Base-by-base conservation (phyloP, 2,113 vertebrate genomes). In the Orcinus orca region DNA sequence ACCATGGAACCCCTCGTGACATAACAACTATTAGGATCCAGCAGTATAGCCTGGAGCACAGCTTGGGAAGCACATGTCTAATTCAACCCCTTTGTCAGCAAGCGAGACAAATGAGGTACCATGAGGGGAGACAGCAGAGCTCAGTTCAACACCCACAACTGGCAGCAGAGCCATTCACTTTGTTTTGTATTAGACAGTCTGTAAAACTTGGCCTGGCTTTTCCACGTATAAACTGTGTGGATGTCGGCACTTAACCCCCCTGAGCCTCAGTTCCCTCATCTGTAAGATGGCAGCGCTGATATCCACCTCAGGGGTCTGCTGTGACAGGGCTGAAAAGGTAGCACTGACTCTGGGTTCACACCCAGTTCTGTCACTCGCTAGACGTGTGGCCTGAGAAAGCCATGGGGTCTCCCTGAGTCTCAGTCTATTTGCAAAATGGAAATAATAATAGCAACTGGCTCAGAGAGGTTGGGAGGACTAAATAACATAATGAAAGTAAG, bases 101-200 rank as follows among this genome's bases (percentile, higher is more conserved):
- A 20, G 11, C 0, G 25, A 12, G 76, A 55, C 44, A 44, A 47
- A 26, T 0, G 23, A 62, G n/a, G n/a, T 8, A 8, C 80, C 13
- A 0, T 0, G 8, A 41, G 41, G 23, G 25, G n/a, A 17, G 6
- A 73, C 0, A 2, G n/a, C 8, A 8, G 23, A 36, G 18, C 23
- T 67, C 21, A 33, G 73, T 3, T n/a, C 15, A 3, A 17, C 26
- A 5, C 80, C 6, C 2, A 65, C 31, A 23, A 2, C 2, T 7
- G 12, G 4, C 5, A 23, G 85, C 20, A 44, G 41, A 65, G 44
- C 14, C 18, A 1, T 47, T 36, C 38, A 0, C 13, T 33, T 25
- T 10, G 21, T 21, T 47, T 25, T 33, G 44, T 20, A 13, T 33
- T 10, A 47, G 73, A 20, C 47, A 11, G 11, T n/a, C 88, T 17